phyloP scores from a whole-genome alignment of 2,113 vertebrate genomes.

The Prionailurus bengalensis region DNA sequence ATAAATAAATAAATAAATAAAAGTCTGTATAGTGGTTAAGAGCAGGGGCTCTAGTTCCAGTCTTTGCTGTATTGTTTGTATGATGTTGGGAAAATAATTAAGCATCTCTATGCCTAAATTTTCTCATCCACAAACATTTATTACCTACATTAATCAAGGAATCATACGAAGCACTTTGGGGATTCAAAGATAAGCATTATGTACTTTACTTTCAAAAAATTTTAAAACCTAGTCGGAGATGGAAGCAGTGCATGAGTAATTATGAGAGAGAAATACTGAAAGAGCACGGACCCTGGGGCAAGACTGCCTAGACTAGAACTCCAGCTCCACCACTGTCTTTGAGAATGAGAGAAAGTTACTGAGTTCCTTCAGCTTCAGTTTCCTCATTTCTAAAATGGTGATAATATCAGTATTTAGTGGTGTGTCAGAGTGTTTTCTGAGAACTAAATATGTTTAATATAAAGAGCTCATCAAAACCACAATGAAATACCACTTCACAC shows the following conservation, averaged over 20 bases:
- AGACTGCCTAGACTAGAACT: not conserved
- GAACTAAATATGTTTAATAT: not conserved
- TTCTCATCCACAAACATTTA: not conserved
- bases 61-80: not conserved
- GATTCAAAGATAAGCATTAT: not conserved
- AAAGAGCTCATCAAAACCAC: constrained; percentile 2
- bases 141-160: not conserved
- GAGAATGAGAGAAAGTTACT: not conserved
- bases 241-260: not conserved
- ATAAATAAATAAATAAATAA: too few species aligned
- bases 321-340: not conserved
- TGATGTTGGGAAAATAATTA: not conserved
- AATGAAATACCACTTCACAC: not conserved
- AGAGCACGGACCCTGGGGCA: not conserved
- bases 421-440: not conserved
- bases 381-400: not conserved
- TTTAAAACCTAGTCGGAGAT: not conserved
- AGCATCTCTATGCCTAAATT: not conserved
- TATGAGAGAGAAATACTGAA: too few species aligned
- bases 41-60: not conserved
- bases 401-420: not conserved
- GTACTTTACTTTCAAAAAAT: not conserved
- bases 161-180: not conserved
- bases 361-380: not conserved
- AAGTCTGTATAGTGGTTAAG: not conserved